Evolutionary conservation across 1,140 invertebrate species (phyloP), one percentile per base, ranked within the genome.

Genomic region (Tetragonula clypearis): DNA sequence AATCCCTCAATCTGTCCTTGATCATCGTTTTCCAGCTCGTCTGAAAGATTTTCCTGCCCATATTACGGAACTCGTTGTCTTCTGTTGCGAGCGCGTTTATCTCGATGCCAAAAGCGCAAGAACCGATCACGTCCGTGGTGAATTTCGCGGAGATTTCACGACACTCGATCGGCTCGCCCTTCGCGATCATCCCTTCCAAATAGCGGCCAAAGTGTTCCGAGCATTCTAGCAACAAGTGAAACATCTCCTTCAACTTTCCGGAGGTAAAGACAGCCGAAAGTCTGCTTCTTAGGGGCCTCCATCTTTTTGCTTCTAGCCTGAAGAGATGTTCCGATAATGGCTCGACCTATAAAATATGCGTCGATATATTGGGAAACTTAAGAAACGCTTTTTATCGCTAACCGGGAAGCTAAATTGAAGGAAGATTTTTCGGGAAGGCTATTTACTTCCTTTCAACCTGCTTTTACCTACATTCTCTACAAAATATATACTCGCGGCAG

Each of bases 31-130:
- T 49, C 41, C 41, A 49, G 41, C 41, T 49, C 41, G 41, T 49
- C 41, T 49, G 8, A 49, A 49, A 49, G 41, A 49, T 8, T 49
- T 49, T 49, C 41, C 9, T 49, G 41, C 41, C 41, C 41, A 49
- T 49, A 9, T 49, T 82, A 12, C 92, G 90, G 81, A 96, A 95
- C 75, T 94, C 89, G 6, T 93, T 94, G 72, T 96, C 90, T 35
- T 95, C 92, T 73, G 95, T 88, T 60, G 92, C 90, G 23, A 96
- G 86, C 19, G 94, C 90, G 60, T 96, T 95, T 78, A 93, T 93
- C 66, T 96, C 93, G 15, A 96, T 93, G 1, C 96, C 96, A 90
- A 96, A 96, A n/a, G 94, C 95, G 72, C 94, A 95, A 2, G 93
- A 94, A 3, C 94, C 95, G 69, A 96, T 96, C 14, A 96, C 94